These are phyloP conservation scores for Andinoacara biseriatus DNA, from an alignment of 2,113 vertebrate species.

Conservation along the genomic window DNA sequence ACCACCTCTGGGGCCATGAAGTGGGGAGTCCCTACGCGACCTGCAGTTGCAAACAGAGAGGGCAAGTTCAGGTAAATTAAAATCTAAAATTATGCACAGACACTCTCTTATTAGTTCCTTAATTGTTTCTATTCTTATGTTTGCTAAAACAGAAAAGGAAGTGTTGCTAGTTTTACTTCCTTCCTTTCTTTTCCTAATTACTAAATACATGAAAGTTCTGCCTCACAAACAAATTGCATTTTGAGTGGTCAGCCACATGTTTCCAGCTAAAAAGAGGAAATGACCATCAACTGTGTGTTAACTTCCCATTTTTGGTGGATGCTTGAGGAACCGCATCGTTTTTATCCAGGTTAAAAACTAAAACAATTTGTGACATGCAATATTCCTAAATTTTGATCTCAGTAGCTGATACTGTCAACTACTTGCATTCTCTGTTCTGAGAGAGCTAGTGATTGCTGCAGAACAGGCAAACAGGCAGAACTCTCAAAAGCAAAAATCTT, in stretches of 20 bases:
- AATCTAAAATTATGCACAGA: background rate
- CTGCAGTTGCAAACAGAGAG: conserved; percentile 65
- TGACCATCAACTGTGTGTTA: too few relatives aligned
- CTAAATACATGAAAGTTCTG: background rate
- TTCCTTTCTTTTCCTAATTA: background rate
- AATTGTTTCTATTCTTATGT: background rate
- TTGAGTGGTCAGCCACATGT: background rate
- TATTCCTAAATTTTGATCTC: background rate
- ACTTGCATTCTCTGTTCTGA: background rate
- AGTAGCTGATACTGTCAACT: background rate
- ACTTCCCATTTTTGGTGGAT: background rate
- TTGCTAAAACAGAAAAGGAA: background rate
- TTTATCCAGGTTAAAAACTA: background rate
- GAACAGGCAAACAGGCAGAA: background rate
- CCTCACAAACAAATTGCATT: background rate
- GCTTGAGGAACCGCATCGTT: background rate
- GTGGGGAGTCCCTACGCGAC: conserved; percentile 95
- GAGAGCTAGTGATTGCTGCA: background rate
- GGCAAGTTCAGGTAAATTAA: background rate
- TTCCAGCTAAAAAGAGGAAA: background rate
- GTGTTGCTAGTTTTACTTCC: too few relatives aligned
- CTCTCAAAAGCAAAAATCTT: background rate
- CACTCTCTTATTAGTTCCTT: background rate
- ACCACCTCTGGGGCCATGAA: conserved; percentile 99
- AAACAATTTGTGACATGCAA: background rate